These are phyloP conservation scores for Osmoderma eremita DNA, from an alignment of 2,888 invertebrate species.

Conservation along the genomic window DNA sequence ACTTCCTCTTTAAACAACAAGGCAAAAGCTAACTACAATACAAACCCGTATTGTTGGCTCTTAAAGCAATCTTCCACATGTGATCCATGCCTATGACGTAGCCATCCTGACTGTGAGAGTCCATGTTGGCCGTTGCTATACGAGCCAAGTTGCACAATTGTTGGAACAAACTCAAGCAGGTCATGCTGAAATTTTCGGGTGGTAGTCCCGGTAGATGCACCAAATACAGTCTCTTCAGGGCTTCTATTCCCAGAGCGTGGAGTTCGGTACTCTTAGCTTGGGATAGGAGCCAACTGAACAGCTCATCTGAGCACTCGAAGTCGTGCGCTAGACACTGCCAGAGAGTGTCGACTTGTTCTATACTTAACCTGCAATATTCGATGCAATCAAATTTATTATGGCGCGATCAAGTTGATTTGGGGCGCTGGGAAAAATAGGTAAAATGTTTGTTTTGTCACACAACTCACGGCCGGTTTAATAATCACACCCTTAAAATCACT, in stretches of 20 bases:
- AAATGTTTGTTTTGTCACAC: too few relatives aligned
- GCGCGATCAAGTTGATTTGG: too few relatives aligned
- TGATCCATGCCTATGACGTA: slow-evolving; percentile 91
- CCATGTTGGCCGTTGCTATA: slow-evolving; percentile 78
- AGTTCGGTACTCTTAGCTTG: slow-evolving; percentile 93
- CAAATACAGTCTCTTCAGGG: slow-evolving; percentile 86
- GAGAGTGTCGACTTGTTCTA: slow-evolving; percentile 89
- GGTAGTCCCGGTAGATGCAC: slow-evolving; percentile 89
- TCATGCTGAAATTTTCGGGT: slow-evolving; percentile 92
- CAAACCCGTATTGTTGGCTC: slow-evolving; percentile 84
- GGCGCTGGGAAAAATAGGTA: too few relatives aligned
- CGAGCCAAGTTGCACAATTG: slow-evolving; percentile 89
- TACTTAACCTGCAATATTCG: slow-evolving; percentile 69
- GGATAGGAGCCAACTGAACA: slow-evolving; percentile 92
- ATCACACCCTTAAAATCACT: too few relatives aligned
- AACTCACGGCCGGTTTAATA: too few relatives aligned
- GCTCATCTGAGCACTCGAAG: slow-evolving; percentile 87
- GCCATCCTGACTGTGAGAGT: slow-evolving; percentile 60
- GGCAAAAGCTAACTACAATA: not conserved
- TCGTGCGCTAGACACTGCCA: slow-evolving; percentile 93
- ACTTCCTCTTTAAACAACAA: too few relatives aligned
- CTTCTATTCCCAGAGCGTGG: slow-evolving; percentile 89
- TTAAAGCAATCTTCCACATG: slow-evolving; percentile 91
- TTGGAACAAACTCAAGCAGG: slow-evolving; percentile 89
- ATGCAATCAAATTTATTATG: too few relatives aligned